Evolutionary conservation across 2,888 invertebrate species (phyloP), one percentile per base, ranked within the genome.

Genomic region (Thyatira batis): DNA sequence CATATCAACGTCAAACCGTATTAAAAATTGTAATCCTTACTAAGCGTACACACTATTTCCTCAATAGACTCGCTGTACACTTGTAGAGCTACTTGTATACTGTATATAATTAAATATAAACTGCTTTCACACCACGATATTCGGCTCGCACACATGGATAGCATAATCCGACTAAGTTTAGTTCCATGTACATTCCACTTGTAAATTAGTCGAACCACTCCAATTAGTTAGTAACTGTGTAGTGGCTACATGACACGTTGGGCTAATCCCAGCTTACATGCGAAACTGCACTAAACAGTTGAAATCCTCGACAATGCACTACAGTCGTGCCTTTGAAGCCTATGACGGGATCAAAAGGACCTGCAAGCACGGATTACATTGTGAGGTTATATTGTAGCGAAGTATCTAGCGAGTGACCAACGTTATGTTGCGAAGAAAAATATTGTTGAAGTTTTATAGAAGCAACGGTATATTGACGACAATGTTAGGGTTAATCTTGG

Each of bases 291-390:
- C 83, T 84, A 80, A 85, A 84, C 83, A 84, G 79, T 75, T 67
- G 74, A 80, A 82, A 81, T 82, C 80, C 82, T 73, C 77, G 67
- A 78, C 85, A 82, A 77, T 80, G 83, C 80, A 78, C 71, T 78
- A 76, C 71, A 81, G 80, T 74, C 90, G 88, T 89, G 89, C 87
- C 86, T 86, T 87, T 84, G 85, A 84, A 80, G 85, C 85, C 87
- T 88, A 81, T 85, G 84, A 80, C 79, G 78, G 90, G 90, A 91
- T 91, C 88, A 90, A 84, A 84, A 78, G 80, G 80, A 76, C 72
- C 63, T 60, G 63, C 65, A 63, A 65, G 65, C 57, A 63, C 39
- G 67, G 73, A 71, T 76, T 78, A 75, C 61, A 57, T 59, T 65
- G 69, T 61, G 61, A 62, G 64, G 63, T 50, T 55, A 39, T 48